Evolutionary conservation across 2,113 vertebrate genomes (phyloP), one percentile per base, ranked within the genome.

Genomic region (Struthio camelus): DNA sequence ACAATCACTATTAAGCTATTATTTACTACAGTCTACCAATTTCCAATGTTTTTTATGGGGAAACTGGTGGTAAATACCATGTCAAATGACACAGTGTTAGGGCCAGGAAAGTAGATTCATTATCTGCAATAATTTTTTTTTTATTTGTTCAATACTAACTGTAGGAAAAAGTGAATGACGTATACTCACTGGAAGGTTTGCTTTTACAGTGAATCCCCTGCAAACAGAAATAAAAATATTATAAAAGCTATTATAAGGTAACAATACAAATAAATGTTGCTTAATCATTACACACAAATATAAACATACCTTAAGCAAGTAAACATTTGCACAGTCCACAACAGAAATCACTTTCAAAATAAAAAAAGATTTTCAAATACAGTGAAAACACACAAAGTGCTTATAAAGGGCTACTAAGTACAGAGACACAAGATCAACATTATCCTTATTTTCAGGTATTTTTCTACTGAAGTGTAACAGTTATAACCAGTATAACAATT

Each of bases 171-270:
- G 5, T 53, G 19, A 91, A 93, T 62, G 1, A 73, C 42, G 9
- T 56, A 71, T 97, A 98, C 97, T 98, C 80, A 98, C 97, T 77
- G 42, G 94, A 96, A 93, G 93, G 87, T 80, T 97, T 97, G 70
- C 76, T 95, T 96, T 97, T 97, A 92, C 97, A 98, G n/a, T 95
- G 89, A 96, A 97, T 88, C 28, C 97, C 97, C 98, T 98, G 95
- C 32, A 92, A 97, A 93, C 27, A 93, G 93, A 96, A 97, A 94
- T 20, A 80, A 96, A 72, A 77, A 79, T 23, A 90, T 85, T 95
- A 78, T 54, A 66, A 92, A 69, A 89, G 30, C 9, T 76, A 14
- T 34, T 78, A 28, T 38, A 48, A 73, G 12, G 34, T 30, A 66
- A 56, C 12, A 34, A 78, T 64, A 84, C 93, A 91, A 93, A 85